phyloP scores from a whole-genome alignment of 2,113 vertebrate genomes.

The Murina feae region DNA sequence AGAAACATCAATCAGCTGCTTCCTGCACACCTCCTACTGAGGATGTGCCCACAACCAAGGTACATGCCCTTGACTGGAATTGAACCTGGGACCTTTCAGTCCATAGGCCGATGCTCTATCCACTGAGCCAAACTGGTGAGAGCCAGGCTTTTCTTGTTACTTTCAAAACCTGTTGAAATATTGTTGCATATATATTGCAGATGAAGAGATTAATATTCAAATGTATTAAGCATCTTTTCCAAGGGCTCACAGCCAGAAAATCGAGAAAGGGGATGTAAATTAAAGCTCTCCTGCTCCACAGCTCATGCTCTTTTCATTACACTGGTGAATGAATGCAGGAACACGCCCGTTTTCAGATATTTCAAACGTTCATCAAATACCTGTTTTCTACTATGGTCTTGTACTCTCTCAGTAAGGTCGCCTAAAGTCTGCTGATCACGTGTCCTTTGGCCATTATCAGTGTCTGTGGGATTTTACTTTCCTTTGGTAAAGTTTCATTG shows the following conservation, averaged over 20 bases:
- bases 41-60: no score
- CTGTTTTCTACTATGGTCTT: neutral
- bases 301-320: neutral
- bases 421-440: neutral
- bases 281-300: neutral
- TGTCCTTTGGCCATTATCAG: neutral
- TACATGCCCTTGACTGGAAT: no score
- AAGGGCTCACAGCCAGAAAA: neutral
- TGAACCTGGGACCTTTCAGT: no score
- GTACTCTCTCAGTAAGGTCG: neutral
- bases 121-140: no score
- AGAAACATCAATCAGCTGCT: no score
- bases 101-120: no score
- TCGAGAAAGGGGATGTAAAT: neutral
- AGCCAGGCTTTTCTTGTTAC: neutral
- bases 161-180: neutral
- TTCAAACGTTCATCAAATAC: neutral
- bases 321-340: neutral
- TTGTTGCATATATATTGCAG: neutral
- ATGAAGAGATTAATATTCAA: conserved; percentile 29
- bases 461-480: neutral
- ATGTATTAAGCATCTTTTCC: neutral
- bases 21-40: no score
- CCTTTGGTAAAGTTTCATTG: neutral
- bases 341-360: neutral